These are phyloP conservation scores for Sminthurides bifidus DNA, from an alignment of 1,140 invertebrate genomes.

Conservation along the genomic window DNA sequence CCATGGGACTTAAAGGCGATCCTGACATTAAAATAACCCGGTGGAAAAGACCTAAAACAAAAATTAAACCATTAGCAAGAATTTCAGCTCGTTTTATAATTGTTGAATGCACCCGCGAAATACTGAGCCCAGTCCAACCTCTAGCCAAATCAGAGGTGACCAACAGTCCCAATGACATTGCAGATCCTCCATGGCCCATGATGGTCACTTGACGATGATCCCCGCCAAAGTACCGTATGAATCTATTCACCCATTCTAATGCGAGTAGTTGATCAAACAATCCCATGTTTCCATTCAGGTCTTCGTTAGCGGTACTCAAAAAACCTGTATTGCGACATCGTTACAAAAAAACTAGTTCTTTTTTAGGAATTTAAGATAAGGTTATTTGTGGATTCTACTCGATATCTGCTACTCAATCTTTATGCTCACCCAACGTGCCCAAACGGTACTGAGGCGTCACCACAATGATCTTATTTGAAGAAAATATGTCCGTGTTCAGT, in stretches of 20 bases:
- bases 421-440: constrained; percentile 73
- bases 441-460: constrained; percentile 93
- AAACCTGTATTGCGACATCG: constrained; percentile 30
- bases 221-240: constrained; percentile 77
- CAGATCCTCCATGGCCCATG: constrained; percentile 84
- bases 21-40: constrained; percentile 89
- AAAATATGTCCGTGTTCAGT: constrained; percentile 13
- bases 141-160: constrained; percentile 18
- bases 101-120: background rate
- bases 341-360: background rate
- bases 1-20: constrained; percentile 84
- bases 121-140: background rate
- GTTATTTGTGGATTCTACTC: background rate
- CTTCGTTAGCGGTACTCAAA: constrained; percentile 51
- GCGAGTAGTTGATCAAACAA: constrained; percentile 87
- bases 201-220: constrained; percentile 79
- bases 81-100: too few species aligned
- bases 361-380: background rate
- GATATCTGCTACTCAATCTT: constrained; percentile 6
- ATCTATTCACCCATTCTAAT: constrained; percentile 81
- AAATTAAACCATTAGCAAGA: background rate
- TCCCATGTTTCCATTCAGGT: constrained; percentile 82
- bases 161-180: constrained; percentile 36
- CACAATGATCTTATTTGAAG: constrained; percentile 75
- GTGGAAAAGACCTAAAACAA: constrained; percentile 65